Evolutionary conservation across 2,113 vertebrate genomes (phyloP), one percentile per base, ranked within the genome.

Genomic region (Oncorhynchus masou): DNA sequence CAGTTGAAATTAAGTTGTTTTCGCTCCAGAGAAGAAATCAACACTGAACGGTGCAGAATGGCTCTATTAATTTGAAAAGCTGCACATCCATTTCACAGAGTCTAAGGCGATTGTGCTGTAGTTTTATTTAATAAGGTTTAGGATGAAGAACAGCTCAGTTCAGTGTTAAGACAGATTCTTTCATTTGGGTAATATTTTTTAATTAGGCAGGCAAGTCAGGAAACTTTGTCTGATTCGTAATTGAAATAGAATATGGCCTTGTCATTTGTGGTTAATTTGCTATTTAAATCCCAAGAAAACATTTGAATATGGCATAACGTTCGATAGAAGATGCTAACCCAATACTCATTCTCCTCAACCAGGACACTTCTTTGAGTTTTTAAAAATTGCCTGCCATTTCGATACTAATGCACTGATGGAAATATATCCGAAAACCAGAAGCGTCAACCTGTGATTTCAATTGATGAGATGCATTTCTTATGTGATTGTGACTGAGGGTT

Each of bases 211-310:
- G 81, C 8, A 70, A 75, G 84, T 49, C 77, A 0, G 71, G 84
- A 77, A 88, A 81, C 45, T 77, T 85, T 88, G 85, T 89, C 80
- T 71, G 77, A n/a, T 11, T 79, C 82, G 84, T 88, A 79, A 88
- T 87, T 90, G 74, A 85, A 87, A 83, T 49, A 4, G 65, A 83
- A 54, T 51, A 67, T 65, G 34, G 62, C 62, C 7, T 81, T 87
- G 69, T 77, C 68, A 62, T 29, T 27, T 48, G 15, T 70, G 48
- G 71, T 31, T 59, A 16, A 81, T 84, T 81, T 81, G 75, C 70
- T 24, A 66, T 83, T 45, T 77, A 34, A 60, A 75, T 83, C 73
- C 27, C 16, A 24, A 69, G 11, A 22, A 60, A 73, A 60, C 20
- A 7, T 74, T 66, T 74, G 70, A 78, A 73, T 74, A 31, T 67